Conservation (phyloP, 2,797 vertebrate genomes). For the Rhincodon typus region DNA sequence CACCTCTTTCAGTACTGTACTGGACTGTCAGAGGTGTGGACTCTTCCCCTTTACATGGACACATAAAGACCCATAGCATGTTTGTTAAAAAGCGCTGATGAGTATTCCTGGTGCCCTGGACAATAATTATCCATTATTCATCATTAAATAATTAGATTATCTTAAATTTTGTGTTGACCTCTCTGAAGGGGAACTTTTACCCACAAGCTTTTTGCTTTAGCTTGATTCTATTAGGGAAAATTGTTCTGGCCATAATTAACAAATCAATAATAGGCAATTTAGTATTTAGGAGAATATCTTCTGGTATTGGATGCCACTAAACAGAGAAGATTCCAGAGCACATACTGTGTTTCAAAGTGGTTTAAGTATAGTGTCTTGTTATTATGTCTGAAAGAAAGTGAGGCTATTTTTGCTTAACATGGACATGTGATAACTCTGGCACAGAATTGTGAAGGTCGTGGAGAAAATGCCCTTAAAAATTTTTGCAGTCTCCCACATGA, state of each 20-base stretch:
- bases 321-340: not conserved
- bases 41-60: too few relatives aligned
- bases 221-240: not conserved
- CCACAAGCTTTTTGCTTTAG: not conserved
- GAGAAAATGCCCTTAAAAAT: not conserved
- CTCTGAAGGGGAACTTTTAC: not conserved
- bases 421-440: conserved; percentile 6
- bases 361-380: not conserved
- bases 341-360: not conserved
- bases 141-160: too few relatives aligned
- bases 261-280: not conserved
- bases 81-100: too few relatives aligned
- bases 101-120: too few relatives aligned
- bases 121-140: too few relatives aligned
- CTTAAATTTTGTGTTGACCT: not conserved
- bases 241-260: not conserved
- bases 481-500: not conserved
- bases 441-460: conserved; percentile 10
- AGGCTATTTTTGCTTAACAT: not conserved
- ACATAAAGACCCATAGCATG: too few relatives aligned
- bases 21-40: not conserved
- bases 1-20: not conserved
- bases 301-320: not conserved
- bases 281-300: not conserved
- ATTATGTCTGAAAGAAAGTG: not conserved